Percentiles rank a stretch among this genome's conserved stretches.
phyloP scores from a whole-genome alignment of 2,797 vertebrate species.

The Alosa sapidissima region DNA sequence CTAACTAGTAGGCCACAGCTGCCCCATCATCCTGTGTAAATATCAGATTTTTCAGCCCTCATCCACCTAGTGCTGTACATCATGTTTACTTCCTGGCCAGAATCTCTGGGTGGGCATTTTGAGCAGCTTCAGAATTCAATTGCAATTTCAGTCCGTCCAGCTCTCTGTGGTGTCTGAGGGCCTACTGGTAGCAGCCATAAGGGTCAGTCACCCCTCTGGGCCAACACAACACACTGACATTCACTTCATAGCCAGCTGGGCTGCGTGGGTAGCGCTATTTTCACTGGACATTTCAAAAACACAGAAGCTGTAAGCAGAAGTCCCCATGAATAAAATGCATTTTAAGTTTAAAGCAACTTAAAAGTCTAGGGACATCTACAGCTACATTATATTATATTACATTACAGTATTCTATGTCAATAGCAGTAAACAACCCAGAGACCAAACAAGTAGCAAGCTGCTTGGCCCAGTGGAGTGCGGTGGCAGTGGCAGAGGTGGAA shows the following conservation, averaged over 20 bases:
- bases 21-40: not conserved
- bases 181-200: slow-evolving; percentile 4
- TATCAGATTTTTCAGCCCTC: not conserved
- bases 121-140: slow-evolving; percentile 12
- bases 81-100: not conserved
- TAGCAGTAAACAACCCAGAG: not conserved
- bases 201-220: not conserved
- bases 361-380: not conserved
- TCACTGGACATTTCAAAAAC: not conserved
- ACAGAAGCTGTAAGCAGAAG: not conserved
- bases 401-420: not conserved
- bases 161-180: not conserved
- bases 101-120: not conserved
- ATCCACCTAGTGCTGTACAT: not conserved
- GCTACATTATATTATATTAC: not conserved
- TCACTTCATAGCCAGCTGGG: slow-evolving; percentile 2
- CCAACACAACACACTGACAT: not conserved
- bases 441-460: not conserved
- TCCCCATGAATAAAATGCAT: not conserved
- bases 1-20: too few species aligned
- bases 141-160: slow-evolving; percentile 13
- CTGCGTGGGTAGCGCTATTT: not conserved
- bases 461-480: not conserved
- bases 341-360: not conserved
- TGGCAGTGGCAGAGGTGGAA: slow-evolving; percentile 5